Evolutionary conservation across 2,113 vertebrate genomes (phyloP), one percentile per base, ranked within the genome.

Genomic region (Prionailurus viverrinus): DNA sequence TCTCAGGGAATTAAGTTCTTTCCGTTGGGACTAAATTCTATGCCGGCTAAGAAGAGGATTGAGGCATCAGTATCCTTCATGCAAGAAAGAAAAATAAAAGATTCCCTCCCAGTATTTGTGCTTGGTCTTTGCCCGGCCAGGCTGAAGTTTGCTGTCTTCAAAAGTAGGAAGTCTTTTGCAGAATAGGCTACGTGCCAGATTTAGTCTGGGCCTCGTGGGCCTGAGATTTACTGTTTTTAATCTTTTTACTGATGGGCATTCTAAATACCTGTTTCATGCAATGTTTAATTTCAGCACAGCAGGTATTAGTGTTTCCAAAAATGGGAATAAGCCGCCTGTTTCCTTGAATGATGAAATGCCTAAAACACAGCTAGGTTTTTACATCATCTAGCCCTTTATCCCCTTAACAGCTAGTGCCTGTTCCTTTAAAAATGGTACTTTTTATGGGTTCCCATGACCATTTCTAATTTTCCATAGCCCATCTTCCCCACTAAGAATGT

Each of bases 251-350:
- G 97, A 98, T 98, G 97, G 97, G 95, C 97, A 95, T 97, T 89
- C 97, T 98, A 97, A 98, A 98, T 98, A 98, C 98, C 98, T 98
- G 97, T 96, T 97, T 97, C 97, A 94, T 93, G 85, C 74, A 83
- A 97, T 97, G 97, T 97, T 98, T 98, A 98, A 98, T 98, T 98
- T 98, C 97, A 98, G 91, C 97, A 97, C 97, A 97, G 97, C 96
- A 93, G 95, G 97, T 95, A 97, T 82, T 76, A 90, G 89, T 89
- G 74, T 94, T 96, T 95, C 94, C 91, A 97, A 96, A 98, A 97
- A 91, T 96, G 85, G 91, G 94, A 97, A 93, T 87, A 97, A 95
- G 89, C 95, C 1, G 51, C 95, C 93, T 76, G 68, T 94, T 94
- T 97, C 82, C 94, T 80, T 66, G 65, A 61, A 48, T 97, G 96